These are phyloP conservation scores for Hyperopisus bebe DNA, from an alignment of 2,113 vertebrate genomes.

Conservation along the genomic window DNA sequence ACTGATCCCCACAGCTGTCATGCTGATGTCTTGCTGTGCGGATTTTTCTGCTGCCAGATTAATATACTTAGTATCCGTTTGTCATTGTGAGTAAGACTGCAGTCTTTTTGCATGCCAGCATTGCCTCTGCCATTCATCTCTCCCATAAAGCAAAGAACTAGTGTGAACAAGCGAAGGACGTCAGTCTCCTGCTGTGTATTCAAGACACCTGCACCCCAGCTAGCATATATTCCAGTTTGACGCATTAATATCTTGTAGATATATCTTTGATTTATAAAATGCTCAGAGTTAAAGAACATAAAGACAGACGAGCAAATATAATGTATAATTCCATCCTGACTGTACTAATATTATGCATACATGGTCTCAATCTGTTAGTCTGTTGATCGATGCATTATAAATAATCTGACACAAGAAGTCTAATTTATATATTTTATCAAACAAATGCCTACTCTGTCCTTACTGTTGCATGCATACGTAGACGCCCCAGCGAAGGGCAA, in stretches of 20 bases:
- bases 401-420: neutral
- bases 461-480: neutral
- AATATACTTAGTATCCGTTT: neutral
- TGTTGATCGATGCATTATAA: neutral
- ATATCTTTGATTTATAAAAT: neutral
- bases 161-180: neutral
- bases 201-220: neutral
- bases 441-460: neutral
- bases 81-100: neutral
- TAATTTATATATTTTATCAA: neutral
- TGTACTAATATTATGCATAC: neutral
- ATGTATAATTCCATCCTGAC: neutral
- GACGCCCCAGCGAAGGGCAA: neutral
- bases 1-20: neutral
- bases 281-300: neutral
- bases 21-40: slow-evolving; percentile 1
- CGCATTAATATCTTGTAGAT: neutral
- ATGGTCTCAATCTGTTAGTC: neutral
- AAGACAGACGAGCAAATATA: neutral
- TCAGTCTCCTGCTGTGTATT: neutral
- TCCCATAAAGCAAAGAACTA: neutral
- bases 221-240: neutral
- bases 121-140: neutral
- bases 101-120: neutral
- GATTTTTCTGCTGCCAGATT: neutral